Base-by-base conservation (phyloP, 2,113 vertebrate genomes). In the Sceloporus tristichus region DNA sequence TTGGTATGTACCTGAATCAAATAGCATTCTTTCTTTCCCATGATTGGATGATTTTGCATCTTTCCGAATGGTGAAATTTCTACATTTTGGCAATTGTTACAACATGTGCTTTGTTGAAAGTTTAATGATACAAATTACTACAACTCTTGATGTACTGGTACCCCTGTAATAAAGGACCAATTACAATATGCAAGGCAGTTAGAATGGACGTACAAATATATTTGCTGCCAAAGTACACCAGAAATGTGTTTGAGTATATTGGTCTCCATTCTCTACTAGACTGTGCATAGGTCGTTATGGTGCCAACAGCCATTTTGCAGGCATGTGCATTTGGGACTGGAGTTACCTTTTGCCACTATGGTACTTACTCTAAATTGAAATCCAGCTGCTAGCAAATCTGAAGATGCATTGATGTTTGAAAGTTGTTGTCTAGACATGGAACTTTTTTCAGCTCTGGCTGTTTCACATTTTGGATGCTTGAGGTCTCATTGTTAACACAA, bases 141-240 rank as follows among this genome's bases (percentile, higher is more conserved):
- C 87, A 87, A 86, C 54, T 0, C 78, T 88, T 90, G 19, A 86
- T 11, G 84, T 88, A 86, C 89, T 91, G 93, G 90, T 84, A 92
- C 87, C 8, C 29, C 89, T 83, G 87, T 86, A 87, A 91, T 94
- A 94, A 94, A 86, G 77, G 91, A 87, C 91, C 90, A 89, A 87
- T 86, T 92, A 82, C 89, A 94, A 86, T 89, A 87, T 88, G 90
- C 87, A 85, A 91, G 91, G 71, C 87, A 91, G 71, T 87, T 87
- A 79, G 88, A 87, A 91, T 74, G 80, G 90, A 87, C 82, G 71
- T 84, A 87, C 90, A 86, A 86, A 91, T 89, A 85, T 90, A 85
- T 91, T 89, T 93, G 53, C 85, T 95, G 90, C 87, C 86, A 93
- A 92, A 92, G 92, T 84, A 85, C 66, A 91, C 88, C 73, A 92